Base-by-base conservation (phyloP, 1,140 invertebrate species). In the Drosophila pandora region DNA sequence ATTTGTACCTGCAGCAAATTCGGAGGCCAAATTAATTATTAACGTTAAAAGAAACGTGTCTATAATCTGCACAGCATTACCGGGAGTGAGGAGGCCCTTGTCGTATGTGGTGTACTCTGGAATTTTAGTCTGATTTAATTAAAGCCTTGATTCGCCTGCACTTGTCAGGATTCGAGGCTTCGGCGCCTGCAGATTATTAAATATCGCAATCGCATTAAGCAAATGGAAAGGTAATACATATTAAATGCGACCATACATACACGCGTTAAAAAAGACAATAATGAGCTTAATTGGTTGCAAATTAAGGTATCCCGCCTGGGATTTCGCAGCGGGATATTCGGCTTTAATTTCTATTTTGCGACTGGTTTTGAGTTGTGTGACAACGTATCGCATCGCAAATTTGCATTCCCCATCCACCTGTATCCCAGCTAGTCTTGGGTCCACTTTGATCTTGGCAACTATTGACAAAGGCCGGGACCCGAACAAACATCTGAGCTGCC, bases 21-120 rank as follows among this genome's bases (percentile, higher is more conserved):
- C 72, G n/a, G 39, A 34, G 37, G 1, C 3, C 49, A 88, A 82
- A 88, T 87, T 83, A 87, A 87, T 87, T 69, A 88, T 87, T 87
- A 79, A 88, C 63, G 62, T 48, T 60, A 28, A 41, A 49, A 60
- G 45, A 57, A 88, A 87, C 82, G 82, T 87, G 82, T 62, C 71
- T 48, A 76, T 72, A 68, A 82, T 87, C 70, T 68, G 76, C 76
- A 77, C 55, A 43, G 2, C 32, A 49, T 34, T 32, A 39, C 21
- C 48, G 25, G 43, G 10, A 37, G 6, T 7, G 10, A 21, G 41
- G 17, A 17, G 41, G 41, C 17, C 41, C 7, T 43, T 12, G 13
- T 2, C n/a, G 30, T 34, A 37, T 34, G 13, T 53, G 50, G 17
- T 21, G n/a, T 43, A 37, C 10, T 53, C 32, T 37, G 17, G 48